Evolutionary conservation across 1,140 invertebrate species (phyloP).

Genomic region (Pseudachorutes palmiensis): DNA sequence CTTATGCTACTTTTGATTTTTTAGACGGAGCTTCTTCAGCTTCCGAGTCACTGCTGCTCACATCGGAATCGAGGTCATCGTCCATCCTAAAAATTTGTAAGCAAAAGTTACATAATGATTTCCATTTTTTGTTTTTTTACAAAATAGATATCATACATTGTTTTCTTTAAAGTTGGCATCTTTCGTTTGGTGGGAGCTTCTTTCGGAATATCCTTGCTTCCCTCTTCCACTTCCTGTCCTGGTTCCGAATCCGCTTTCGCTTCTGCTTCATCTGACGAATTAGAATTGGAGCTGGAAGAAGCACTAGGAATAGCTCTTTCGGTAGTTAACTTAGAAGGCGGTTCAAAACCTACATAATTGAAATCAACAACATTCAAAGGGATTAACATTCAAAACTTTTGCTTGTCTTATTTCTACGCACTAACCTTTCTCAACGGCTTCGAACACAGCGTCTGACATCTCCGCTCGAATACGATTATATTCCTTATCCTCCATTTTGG

Average conservation of each 20-base stretch:
- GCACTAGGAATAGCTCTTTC: not conserved
- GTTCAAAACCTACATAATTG: conserved; percentile 21
- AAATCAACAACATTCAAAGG: not conserved
- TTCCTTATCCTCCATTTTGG: conserved; percentile 65
- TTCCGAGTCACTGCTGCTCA: conserved; percentile 14
- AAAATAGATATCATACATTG: conserved; percentile 19
- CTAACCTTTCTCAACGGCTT: conserved; percentile 76
- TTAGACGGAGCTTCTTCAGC: not conserved
- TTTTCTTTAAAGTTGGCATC: conserved; percentile 20
- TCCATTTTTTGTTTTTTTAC: no score
- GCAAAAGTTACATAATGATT: no score
- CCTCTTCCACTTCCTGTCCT: not conserved
- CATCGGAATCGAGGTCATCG: conserved; percentile 21
- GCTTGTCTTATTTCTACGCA: no score
- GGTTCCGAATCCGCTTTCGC: not conserved
- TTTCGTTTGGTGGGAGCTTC: conserved; percentile 12
- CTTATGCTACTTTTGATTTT: not conserved
- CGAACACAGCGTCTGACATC: conserved; percentile 66
- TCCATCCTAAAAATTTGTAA: conserved; percentile 23
- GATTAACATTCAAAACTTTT: not conserved
- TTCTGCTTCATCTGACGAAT: not conserved
- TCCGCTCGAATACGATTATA: conserved; percentile 69
- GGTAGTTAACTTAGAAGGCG: not conserved
- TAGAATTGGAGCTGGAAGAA: not conserved
- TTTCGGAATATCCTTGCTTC: not conserved